Percentiles rank a stretch among this genome's conserved stretches.
Evolutionary conservation across 2,797 vertebrate genomes (phyloP).

Genomic region (Vespertilio murinus): DNA sequence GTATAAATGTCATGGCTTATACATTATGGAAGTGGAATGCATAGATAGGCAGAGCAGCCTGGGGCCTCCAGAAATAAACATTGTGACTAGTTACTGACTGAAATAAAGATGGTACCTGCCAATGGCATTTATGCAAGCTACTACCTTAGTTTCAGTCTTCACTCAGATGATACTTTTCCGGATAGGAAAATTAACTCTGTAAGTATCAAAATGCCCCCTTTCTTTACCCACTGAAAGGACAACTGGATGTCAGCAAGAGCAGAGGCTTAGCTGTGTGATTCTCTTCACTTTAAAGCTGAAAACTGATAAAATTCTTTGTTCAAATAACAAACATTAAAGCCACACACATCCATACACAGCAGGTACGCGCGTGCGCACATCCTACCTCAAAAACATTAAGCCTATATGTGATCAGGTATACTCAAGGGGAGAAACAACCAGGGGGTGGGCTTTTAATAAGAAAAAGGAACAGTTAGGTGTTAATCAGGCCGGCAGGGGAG

Average conservation of each 20-base stretch:
- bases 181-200: constrained; percentile 17
- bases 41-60: not conserved
- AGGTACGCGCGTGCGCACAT: too few species aligned
- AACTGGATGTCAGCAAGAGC: not conserved
- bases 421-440: not conserved
- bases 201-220: not conserved
- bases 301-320: not conserved
- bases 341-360: not conserved
- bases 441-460: not conserved
- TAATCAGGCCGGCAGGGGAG: too few species aligned
- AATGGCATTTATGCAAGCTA: not conserved
- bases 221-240: not conserved
- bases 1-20: not conserved
- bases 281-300: not conserved
- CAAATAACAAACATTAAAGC: constrained; percentile 2
- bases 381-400: not conserved
- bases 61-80: constrained; percentile 49
- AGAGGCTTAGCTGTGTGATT: not conserved
- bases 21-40: not conserved
- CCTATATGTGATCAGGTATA: not conserved
- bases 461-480: not conserved
- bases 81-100: not conserved
- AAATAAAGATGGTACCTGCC: constrained; percentile 42
- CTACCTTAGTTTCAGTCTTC: not conserved
- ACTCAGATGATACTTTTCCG: not conserved